Evolutionary conservation across 2,113 vertebrate species (phyloP), one percentile per base, ranked within the genome.

Genomic region (Canis aureus): DNA sequence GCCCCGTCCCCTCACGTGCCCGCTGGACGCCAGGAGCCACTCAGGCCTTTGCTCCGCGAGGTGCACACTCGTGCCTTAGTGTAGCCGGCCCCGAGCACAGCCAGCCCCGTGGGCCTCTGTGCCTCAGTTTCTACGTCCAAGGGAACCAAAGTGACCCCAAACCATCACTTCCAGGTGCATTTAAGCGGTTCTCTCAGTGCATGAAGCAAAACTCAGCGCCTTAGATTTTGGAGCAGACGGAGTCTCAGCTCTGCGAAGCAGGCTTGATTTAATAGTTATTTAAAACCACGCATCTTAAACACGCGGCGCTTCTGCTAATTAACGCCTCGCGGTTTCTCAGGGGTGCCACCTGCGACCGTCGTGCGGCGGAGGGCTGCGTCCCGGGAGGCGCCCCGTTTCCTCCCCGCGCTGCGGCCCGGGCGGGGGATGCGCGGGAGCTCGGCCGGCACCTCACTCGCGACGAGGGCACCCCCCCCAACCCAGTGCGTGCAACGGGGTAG

Each of bases 301-400:
- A 97, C 93, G 91, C 91, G 83, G 91, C 59, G 55, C 89, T 96
- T 87, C 96, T 95, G 82, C 96, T 98, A 97, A 98, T 98, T 98
- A 98, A 98, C 94, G 93, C 97, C 98, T 97, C 93, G 57, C 73
- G 80, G 97, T 97, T 96, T 98, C 97, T 98, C 74, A 43, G 93
- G 95, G 97, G 97, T 86, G 43, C 43, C 43, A 43, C 43, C 43
- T 43, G 43, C 43, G 43, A 43, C 43, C 43, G 6, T 43, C 6
- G 43, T 43, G 43, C 43, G 43, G 43, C 5, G 43, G 43, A 43
- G 43, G 43, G 43, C 43, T 43, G 43, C 43, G 43, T 43, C 43
- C 43, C 43, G 43, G 43, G 43, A 43, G 43, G 43, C 5, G 43
- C 43, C 43, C 43, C 43, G 43, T 43, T 43, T 43, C 43, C 43